Evolutionary conservation across 2,888 invertebrate species (phyloP), one percentile per base, ranked within the genome.

Genomic region (Harpalus rubripes): DNA sequence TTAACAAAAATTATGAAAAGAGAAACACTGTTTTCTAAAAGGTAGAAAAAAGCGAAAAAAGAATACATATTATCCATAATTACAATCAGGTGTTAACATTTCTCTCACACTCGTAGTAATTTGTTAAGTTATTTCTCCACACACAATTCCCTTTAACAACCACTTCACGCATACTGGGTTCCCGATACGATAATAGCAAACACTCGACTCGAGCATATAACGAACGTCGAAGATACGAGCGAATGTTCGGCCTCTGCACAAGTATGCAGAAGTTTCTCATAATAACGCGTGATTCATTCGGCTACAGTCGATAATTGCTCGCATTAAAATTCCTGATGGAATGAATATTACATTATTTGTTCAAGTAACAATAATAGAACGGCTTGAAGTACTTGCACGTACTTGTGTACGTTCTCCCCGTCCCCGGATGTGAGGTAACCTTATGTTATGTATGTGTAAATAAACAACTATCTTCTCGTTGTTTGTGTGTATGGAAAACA

Each of bases 401-500:
- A 72, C 79, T 44, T 44, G 44, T 74, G 16, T 16, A 79, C 80
- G 41, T 80, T 80, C 80, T 80, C 80, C 78, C 78, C 63, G 80
- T 80, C 80, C 78, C 78, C 63, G 80, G 80, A 61, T 80, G 63
- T 63, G 63, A 63, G 59, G 22, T 80, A 61, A 63, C 80, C 61
- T 63, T 59, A 63, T 63, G 80, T 41, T 80, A 80, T 63, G 44
- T 80, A 22, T 63, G 59, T 59, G 44, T 63, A 80, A 80, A 61
- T 80, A 80, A 63, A 80, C 16, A 80, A 61, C 26, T 78, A 78
- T 58, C 56, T 61, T 15, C 16, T 39, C 32, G 56, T 39, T 80
- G 80, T 80, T 61, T 80, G 59, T 61, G 80, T 80, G 63, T 80
- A 63, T 80, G 80, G 58, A 61, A 63, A 80, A 80, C 63, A 80